Conservation (phyloP, 2,888 invertebrate genomes). For the Sisyra nigra region DNA sequence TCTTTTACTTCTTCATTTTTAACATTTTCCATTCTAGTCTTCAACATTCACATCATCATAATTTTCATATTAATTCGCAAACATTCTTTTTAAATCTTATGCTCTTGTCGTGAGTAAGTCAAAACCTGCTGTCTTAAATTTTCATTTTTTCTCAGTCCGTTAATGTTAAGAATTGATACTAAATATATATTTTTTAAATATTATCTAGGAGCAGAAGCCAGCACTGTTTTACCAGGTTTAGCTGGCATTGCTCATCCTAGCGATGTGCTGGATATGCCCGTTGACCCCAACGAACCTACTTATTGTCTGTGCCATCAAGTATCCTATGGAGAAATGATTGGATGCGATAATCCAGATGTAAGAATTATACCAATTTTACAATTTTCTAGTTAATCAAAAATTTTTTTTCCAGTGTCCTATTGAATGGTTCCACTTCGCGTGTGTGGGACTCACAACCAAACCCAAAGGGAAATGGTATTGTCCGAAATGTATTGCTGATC, state of each 20-base stretch:
- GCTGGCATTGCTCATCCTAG: slow-evolving; percentile 65
- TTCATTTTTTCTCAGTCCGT: neutral
- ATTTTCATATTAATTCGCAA: neutral
- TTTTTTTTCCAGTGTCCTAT: slow-evolving; percentile 48
- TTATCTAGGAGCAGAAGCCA: slow-evolving; percentile 20
- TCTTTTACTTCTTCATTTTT: slow-evolving; percentile 15
- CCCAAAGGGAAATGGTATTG: slow-evolving; percentile 95
- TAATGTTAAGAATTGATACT: neutral
- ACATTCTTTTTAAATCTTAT: slow-evolving; percentile 2
- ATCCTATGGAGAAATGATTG: slow-evolving; percentile 94
- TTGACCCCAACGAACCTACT: slow-evolving; percentile 96
- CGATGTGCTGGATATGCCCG: slow-evolving; percentile 80
- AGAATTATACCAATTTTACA: slow-evolving; percentile 18
- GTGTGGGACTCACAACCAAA: slow-evolving; percentile 77
- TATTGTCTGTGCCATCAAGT: slow-evolving; percentile 97
- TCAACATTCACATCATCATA: slow-evolving; percentile 1
- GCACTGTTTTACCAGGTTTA: slow-evolving; percentile 29
- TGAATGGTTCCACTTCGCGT: slow-evolving; percentile 94
- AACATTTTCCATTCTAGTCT: slow-evolving; percentile 3
- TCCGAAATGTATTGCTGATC: slow-evolving; percentile 73
- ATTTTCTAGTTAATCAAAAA: neutral
- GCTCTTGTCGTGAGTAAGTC: neutral
- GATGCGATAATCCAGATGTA: slow-evolving; percentile 84
- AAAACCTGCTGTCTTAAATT: neutral
- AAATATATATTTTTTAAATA: too few species aligned